These are phyloP conservation scores for Aporophyla nigra DNA, from an alignment of 2,888 invertebrate genomes.

Conservation along the genomic window DNA sequence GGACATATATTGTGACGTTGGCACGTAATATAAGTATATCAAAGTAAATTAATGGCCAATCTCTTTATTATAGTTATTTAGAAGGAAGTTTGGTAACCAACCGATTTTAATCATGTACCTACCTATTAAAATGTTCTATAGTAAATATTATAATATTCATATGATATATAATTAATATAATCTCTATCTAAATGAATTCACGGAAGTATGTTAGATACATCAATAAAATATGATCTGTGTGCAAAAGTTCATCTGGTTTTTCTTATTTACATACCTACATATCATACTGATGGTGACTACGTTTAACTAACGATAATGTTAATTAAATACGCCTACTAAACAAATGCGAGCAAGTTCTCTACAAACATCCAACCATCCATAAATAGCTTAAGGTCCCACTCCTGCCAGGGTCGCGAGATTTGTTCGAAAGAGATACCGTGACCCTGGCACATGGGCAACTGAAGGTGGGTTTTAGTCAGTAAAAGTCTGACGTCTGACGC, in stretches of 20 bases:
- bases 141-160: slow-evolving; percentile 38
- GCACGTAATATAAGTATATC: slow-evolving; percentile 37
- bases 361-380: background rate
- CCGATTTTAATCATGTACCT: slow-evolving; percentile 20
- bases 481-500: no score
- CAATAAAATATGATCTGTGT: slow-evolving; percentile 68
- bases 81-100: slow-evolving; percentile 16
- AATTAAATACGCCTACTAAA: background rate
- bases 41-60: slow-evolving; percentile 27
- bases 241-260: slow-evolving; percentile 51
- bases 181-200: slow-evolving; percentile 41
- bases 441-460: no score
- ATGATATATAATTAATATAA: slow-evolving; percentile 39
- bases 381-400: no score
- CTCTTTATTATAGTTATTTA: slow-evolving; percentile 7
- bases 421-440: no score
- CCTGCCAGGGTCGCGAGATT: no score
- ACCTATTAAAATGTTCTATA: slow-evolving; percentile 29
- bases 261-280: background rate
- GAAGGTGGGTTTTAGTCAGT: no score
- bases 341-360: background rate
- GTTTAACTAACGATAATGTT: background rate
- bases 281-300: background rate
- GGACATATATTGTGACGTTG: slow-evolving; percentile 32
- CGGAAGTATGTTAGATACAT: slow-evolving; percentile 50